Evolutionary conservation across 2,888 invertebrate species (phyloP).

Genomic region (Tiliacea aurago): DNA sequence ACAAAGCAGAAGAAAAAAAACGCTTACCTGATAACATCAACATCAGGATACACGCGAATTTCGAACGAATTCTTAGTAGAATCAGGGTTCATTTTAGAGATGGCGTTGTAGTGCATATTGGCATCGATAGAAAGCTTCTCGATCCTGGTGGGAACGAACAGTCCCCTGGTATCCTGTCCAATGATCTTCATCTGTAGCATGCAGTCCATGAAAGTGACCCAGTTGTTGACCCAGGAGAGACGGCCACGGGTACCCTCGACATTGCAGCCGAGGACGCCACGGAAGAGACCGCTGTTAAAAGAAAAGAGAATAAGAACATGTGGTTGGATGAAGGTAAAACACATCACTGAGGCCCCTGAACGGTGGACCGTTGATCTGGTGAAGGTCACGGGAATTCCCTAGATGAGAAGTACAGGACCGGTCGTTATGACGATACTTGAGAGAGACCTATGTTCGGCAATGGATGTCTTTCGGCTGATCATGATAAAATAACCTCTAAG

Average conservation of each 20-base stretch:
- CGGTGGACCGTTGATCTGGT: background rate
- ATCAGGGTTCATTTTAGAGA: slow-evolving; percentile 86
- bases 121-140: slow-evolving; percentile 93
- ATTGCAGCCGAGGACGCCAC: slow-evolving; percentile 90
- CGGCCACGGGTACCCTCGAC: slow-evolving; percentile 88
- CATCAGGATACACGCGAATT: slow-evolving; percentile 86
- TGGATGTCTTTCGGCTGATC: background rate
- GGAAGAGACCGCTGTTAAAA: slow-evolving; percentile 88
- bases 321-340: background rate
- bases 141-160: slow-evolving; percentile 94
- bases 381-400: background rate
- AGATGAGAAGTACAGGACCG: background rate
- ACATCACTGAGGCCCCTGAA: background rate
- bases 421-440: background rate
- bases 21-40: slow-evolving; percentile 86
- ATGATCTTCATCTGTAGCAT: slow-evolving; percentile 96
- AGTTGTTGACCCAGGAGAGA: slow-evolving; percentile 94
- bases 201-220: slow-evolving; percentile 97
- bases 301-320: background rate
- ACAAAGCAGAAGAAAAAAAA: background rate
- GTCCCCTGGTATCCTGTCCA: slow-evolving; percentile 92
- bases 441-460: background rate
- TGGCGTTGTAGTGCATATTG: slow-evolving; percentile 89
- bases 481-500: background rate
- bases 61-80: slow-evolving; percentile 85